Conservation (phyloP, 2,888 invertebrate species). For the Pseudococcus jackbeardsleyi region DNA sequence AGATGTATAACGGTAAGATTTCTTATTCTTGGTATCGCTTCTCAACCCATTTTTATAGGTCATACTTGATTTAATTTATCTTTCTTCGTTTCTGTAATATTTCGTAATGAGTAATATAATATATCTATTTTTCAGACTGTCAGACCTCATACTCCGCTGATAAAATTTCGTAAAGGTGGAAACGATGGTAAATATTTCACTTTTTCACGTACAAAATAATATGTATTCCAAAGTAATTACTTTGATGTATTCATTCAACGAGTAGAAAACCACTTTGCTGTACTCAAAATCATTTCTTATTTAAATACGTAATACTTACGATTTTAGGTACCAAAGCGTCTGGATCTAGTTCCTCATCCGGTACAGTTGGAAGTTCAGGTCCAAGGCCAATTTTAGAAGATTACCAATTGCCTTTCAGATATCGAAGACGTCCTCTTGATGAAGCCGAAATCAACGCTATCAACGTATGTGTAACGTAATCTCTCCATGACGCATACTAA, state of each 20-base stretch:
- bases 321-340: conserved; percentile 21
- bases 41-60: neutral
- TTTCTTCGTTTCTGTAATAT: neutral
- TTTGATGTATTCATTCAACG: neutral
- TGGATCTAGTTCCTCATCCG: neutral
- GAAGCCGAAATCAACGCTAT: conserved; percentile 70
- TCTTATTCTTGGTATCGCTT: neutral
- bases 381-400: conserved; percentile 68
- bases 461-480: conserved; percentile 68
- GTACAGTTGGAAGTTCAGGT: neutral
- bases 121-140: conserved; percentile 67
- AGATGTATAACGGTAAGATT: conserved; percentile 28
- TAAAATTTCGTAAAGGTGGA: conserved; percentile 68
- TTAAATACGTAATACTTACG: no score
- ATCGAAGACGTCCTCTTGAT: conserved; percentile 69
- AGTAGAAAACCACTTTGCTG: neutral
- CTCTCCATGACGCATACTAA: no score
- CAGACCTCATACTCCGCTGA: conserved; percentile 68
- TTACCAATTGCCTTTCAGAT: conserved; percentile 69
- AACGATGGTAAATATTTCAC: neutral
- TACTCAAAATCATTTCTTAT: neutral
- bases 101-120: neutral
- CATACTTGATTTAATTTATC: neutral
- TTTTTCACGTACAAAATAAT: no score
- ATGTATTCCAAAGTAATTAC: no score